Evolutionary conservation across 2,888 invertebrate genomes (phyloP), one percentile per base, ranked within the genome.

Genomic region (Junonia oenone): DNA sequence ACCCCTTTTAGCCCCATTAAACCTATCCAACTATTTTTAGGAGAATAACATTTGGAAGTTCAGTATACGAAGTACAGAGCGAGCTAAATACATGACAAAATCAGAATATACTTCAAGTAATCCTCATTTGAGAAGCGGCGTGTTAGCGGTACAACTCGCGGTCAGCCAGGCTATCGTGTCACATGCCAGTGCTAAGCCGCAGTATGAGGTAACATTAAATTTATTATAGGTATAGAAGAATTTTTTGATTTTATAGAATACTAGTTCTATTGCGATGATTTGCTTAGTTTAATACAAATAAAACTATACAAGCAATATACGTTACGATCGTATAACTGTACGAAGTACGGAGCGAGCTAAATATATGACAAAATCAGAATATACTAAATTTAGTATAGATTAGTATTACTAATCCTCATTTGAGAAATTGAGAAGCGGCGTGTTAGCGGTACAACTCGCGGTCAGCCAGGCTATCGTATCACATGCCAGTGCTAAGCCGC

Each of bases 101-200:
- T 11, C 52, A 0, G 66, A 66, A 0, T 40, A 29, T 22, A 46
- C 51, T 2, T 26, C 58, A 9, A 59, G 62, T 2, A 79, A 81
- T 63, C 75, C 75, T 1, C 78, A 83, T 62, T 65, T 86, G 3
- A 63, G 72, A 0, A 68, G 81, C 6, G 87, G 86, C 5, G 84
- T 83, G 69, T 68, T 87, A 8, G 82, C 79, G 0, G 73, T 86
- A 0, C 86, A 88, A 63, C 55, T 80, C 5, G 85, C 86, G 0
- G 68, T 86, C 64, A 83, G 81, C 58, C 73, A 77, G 27, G 78
- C 83, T 0, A 68, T 87, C 2, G 48, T 87, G 17, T 72, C 81
- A 22, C 33, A 68, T 13, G 56, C 65, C 1, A 70, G 70, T 22
- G 1, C 14, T 0, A n/a, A 5, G 0, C 2, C 76, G 0, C 29